Evolutionary conservation across 2,113 vertebrate species (phyloP).

Genomic region (Lota lota): DNA sequence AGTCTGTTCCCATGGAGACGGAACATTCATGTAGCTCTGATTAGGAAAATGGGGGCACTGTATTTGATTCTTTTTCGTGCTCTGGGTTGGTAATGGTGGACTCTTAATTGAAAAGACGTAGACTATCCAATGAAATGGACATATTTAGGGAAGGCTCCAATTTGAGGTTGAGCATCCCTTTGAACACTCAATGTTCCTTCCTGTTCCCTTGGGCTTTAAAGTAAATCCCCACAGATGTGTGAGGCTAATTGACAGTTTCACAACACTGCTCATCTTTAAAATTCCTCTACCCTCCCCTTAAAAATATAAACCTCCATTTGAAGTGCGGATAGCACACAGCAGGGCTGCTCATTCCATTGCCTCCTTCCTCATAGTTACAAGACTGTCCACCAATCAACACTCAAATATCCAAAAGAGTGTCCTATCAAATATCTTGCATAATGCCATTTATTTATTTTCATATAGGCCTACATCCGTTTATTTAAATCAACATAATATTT

Average conservation of each 20-base stretch:
- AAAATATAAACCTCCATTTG: constrained; percentile 43
- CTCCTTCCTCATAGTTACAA: constrained; percentile 11
- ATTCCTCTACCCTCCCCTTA: constrained; percentile 31
- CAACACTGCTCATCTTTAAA: constrained; percentile 53
- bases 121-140: constrained; percentile 13
- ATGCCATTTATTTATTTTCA: too few species aligned
- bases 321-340: constrained; percentile 28
- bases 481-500: not conserved
- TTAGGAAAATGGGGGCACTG: constrained; percentile 21
- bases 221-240: constrained; percentile 67
- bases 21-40: constrained; percentile 5
- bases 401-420: too few species aligned
- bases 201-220: constrained; percentile 39
- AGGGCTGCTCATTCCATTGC: constrained; percentile 11
- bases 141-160: constrained; percentile 29
- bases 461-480: too few species aligned
- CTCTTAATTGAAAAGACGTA: constrained; percentile 20
- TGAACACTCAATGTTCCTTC: constrained; percentile 67
- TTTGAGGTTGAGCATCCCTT: constrained; percentile 49
- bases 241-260: constrained; percentile 53
- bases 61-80: constrained; percentile 3
- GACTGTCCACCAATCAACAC: constrained; percentile 9
- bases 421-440: too few species aligned
- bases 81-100: not conserved
- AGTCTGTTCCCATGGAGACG: not conserved